Conservation (phyloP, 2,888 invertebrate genomes). For the Agonopterix arenella region DNA sequence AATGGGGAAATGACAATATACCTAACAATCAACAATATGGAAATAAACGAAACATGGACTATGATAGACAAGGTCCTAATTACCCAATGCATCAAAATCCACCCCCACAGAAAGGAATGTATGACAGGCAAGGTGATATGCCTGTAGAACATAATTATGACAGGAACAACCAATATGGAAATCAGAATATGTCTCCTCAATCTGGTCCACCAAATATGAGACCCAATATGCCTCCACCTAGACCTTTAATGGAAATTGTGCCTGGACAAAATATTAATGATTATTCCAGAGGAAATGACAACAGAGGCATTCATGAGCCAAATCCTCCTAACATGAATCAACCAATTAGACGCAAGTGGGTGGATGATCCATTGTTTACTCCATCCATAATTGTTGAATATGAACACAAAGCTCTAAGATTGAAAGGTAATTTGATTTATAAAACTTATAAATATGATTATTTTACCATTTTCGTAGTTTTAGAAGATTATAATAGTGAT, state of each 20-base stretch:
- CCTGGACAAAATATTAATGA: conserved; percentile 21
- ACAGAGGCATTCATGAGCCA: conserved; percentile 7
- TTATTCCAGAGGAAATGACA: conserved; percentile 10
- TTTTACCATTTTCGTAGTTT: too few relatives aligned
- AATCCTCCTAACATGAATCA: conserved; percentile 5
- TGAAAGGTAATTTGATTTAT: conserved; percentile 62
- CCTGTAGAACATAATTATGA: conserved; percentile 34
- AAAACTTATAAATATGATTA: conserved; percentile 1
- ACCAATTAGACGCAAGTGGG: conserved; percentile 38
- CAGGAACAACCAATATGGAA: conserved; percentile 32
- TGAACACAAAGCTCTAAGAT: conserved; percentile 78
- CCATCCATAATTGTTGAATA: conserved; percentile 82
- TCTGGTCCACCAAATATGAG: conserved; percentile 13
- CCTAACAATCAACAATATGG: conserved; percentile 29
- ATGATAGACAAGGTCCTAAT: conserved; percentile 23
- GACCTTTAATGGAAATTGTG: conserved; percentile 25
- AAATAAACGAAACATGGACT: conserved; percentile 31
- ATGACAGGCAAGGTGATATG: conserved; percentile 19
- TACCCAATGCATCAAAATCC: conserved; percentile 21
- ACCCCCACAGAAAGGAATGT: conserved; percentile 24
- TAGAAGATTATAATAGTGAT: too few relatives aligned
- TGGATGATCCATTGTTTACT: conserved; percentile 65
- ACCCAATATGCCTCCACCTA: conserved; percentile 22
- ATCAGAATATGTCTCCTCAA: conserved; percentile 24
- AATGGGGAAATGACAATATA: conserved; percentile 32